Base-by-base conservation (phyloP, 1,140 invertebrate genomes). In the Lasioglossum albipes region DNA sequence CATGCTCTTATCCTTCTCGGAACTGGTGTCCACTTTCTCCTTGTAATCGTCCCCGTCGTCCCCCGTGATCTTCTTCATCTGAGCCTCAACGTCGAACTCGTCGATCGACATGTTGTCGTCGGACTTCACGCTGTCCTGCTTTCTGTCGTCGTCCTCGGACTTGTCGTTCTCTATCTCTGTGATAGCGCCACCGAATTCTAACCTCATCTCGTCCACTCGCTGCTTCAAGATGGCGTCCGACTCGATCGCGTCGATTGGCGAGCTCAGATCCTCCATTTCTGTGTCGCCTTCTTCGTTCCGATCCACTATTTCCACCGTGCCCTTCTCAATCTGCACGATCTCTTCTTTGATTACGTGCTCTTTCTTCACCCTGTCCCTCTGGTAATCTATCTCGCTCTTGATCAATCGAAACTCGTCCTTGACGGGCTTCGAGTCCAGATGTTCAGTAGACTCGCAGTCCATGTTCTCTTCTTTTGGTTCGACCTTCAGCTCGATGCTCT, bases 1-100 rank as follows among this genome's bases (percentile, higher is more conserved):
- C 79, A 93, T 89, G n/a, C 90, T 92, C 70, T 92, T 90, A 66
- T 91, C 91, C 61, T 87, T 90, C 22, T 93, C 92, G 0, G 85
- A 86, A 36, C 81, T 83, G 0, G 75, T 87, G 2, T 93, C 90
- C 0, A 90, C 75, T 52, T 93, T 93, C 41, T 92, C 92, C 61
- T 91, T 91, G 41, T 93, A 93, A 76, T 93, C 92, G 42, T 93
- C 90, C 0, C 92, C 92, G 74, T 93, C 92, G 42, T 93, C 92
- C 0, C 92, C 92, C 0, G 92, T 93, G 20, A 93, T 91, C 74
- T 91, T 93, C 77, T 91, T 93, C 90, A 93, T 93, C 65, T 93
- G 92, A 1, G 92, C 92, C 59, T 93, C 93, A 5, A 93, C 92
- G 57, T 93, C 93, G 22, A 93, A 93, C 41, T 93, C 92, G 7